Evolutionary conservation across 2,797 vertebrate species (phyloP).

Genomic region (Geotrypetes seraphini): DNA sequence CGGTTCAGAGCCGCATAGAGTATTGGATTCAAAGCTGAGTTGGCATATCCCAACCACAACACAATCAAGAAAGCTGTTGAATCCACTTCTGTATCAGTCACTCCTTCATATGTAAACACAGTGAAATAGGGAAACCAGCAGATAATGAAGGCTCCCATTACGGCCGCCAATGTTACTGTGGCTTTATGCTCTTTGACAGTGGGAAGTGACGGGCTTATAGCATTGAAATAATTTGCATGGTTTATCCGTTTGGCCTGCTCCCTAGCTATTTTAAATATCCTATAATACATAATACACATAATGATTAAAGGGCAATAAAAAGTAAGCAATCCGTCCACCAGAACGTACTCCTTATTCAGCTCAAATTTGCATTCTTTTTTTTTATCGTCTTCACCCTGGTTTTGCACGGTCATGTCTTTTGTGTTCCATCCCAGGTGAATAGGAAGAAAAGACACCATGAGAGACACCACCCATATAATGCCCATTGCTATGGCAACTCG

Average conservation of each 20-base stretch:
- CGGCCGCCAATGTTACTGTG: conserved; percentile 73
- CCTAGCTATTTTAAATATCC: conserved; percentile 78
- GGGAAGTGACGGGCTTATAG: conserved; percentile 33
- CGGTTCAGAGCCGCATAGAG: conserved; percentile 82
- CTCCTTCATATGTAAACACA: conserved; percentile 66
- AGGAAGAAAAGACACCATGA: conserved; percentile 76
- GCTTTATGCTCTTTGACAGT: conserved; percentile 83
- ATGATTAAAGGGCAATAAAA: conserved; percentile 85
- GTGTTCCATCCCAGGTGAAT: conserved; percentile 91
- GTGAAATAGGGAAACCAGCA: conserved; percentile 96
- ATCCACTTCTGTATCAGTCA: conserved; percentile 43
- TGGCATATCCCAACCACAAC: conserved; percentile 84
- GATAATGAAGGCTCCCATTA: conserved; percentile 79
- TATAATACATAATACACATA: conserved; percentile 84
- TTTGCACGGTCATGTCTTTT: conserved; percentile 48
- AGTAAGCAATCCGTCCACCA: conserved; percentile 63
- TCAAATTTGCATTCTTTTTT: conserved; percentile 61
- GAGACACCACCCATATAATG: conserved; percentile 73
- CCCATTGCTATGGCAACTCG: conserved; percentile 60
- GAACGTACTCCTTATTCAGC: conserved; percentile 70
- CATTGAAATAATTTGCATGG: conserved; percentile 52
- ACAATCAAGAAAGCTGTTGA: conserved; percentile 57
- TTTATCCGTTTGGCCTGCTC: conserved; percentile 83
- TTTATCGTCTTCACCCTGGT: conserved; percentile 28
- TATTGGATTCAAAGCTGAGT: conserved; percentile 88